Evolutionary conservation across 2,113 vertebrate species (phyloP).

Genomic region (Anolis sagrei): DNA sequence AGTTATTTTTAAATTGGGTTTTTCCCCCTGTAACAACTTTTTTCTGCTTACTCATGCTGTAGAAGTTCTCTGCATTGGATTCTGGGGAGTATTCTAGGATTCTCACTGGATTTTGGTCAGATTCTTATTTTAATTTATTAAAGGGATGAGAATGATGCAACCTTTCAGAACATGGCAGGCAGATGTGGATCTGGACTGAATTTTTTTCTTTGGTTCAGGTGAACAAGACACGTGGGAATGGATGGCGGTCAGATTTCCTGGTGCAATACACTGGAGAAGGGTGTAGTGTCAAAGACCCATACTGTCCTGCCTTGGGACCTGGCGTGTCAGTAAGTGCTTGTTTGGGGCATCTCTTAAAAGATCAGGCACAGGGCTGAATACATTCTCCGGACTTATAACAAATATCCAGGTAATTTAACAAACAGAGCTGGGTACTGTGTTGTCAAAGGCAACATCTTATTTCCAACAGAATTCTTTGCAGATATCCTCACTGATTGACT

Average conservation of each 20-base stretch:
- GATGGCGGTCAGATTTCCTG: slow-evolving; percentile 85
- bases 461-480: no score
- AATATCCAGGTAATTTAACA: not conserved
- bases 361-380: not conserved
- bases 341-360: not conserved
- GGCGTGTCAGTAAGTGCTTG: slow-evolving; percentile 79
- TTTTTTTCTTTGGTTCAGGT: not conserved
- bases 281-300: slow-evolving; percentile 72
- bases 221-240: slow-evolving; percentile 40
- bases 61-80: no score
- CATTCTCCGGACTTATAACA: not conserved
- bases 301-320: slow-evolving; percentile 81
- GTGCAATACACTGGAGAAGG: slow-evolving; percentile 87
- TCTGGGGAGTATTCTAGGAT: no score
- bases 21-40: no score
- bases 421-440: no score
- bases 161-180: not conserved
- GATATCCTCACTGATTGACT: no score
- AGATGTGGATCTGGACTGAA: not conserved
- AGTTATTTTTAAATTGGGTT: not conserved
- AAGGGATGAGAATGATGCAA: not conserved
- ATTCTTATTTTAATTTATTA: no score
- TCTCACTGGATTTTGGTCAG: no score
- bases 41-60: no score
- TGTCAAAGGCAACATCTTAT: no score